Percentiles rank a stretch among this genome's conserved stretches.
Conservation (phyloP, 2,888 invertebrate species). For the Coremacera marginata region DNA sequence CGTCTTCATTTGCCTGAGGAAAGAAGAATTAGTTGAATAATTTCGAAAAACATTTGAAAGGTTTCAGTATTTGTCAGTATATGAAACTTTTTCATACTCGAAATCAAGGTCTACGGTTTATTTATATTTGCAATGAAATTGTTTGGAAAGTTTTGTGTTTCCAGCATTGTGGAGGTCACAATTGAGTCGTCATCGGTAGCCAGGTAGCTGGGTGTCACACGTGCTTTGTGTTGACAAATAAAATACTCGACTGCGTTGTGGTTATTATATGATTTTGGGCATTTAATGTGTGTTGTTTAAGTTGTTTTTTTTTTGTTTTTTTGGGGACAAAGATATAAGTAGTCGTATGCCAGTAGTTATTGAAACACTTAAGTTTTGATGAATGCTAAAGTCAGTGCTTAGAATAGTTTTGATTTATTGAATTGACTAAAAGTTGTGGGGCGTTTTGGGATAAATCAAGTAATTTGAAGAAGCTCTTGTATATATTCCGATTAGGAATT, state of each 20-base stretch:
- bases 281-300: background rate
- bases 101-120: background rate
- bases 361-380: background rate
- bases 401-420: background rate
- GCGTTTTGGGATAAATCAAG: too few species aligned
- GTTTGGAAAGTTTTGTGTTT: background rate
- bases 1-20: background rate
- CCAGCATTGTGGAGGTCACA: background rate
- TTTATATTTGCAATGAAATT: background rate
- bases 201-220: background rate
- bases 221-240: conserved; percentile 24
- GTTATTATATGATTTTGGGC: background rate
- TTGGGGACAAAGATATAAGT: background rate
- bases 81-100: background rate
- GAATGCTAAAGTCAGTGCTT: background rate
- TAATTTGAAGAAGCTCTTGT: too few species aligned
- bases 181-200: background rate
- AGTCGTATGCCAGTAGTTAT: background rate
- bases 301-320: background rate
- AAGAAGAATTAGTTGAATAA: conserved; percentile 17
- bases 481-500: too few species aligned
- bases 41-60: conserved; percentile 20
- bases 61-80: conserved; percentile 10
- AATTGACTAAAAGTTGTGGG: too few species aligned
- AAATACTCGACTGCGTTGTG: background rate